phyloP scores from a whole-genome alignment of 2,797 vertebrate species.

The Poecilia velifera region DNA sequence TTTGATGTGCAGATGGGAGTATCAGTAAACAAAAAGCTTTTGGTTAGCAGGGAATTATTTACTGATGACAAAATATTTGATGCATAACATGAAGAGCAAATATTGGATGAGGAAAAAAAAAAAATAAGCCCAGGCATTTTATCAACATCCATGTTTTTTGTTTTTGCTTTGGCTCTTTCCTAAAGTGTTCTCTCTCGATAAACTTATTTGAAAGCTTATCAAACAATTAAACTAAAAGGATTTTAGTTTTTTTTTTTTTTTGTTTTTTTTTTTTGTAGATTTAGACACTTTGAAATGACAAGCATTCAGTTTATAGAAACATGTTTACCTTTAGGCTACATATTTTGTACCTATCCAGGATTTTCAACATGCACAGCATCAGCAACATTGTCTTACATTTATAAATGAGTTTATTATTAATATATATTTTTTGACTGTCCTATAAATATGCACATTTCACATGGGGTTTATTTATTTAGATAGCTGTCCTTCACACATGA shows the following conservation, averaged over 20 bases:
- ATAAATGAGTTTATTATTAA: neutral
- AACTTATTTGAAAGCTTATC: neutral
- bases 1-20: conserved; percentile 62
- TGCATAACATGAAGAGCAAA: conserved; percentile 44
- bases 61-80: conserved; percentile 40
- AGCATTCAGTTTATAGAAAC: conserved; percentile 43
- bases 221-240: conserved; percentile 6
- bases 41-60: conserved; percentile 43
- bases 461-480: neutral
- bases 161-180: conserved; percentile 6
- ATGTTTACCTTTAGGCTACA: conserved; percentile 22
- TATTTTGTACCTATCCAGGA: conserved; percentile 62
- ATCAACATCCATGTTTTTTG: neutral
- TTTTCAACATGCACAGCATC: conserved; percentile 72
- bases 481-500: neutral
- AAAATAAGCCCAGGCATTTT: conserved; percentile 37
- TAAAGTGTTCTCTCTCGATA: neutral
- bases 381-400: conserved; percentile 25
- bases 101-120: conserved; percentile 36
- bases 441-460: neutral
- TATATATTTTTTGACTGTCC: neutral
- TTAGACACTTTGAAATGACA: conserved; percentile 2
- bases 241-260: conserved; percentile 8
- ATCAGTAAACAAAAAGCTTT: conserved; percentile 54
- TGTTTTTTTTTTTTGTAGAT: neutral